phyloP scores from a whole-genome alignment of 2,888 invertebrate species.

The Leistus spinibarbis region DNA sequence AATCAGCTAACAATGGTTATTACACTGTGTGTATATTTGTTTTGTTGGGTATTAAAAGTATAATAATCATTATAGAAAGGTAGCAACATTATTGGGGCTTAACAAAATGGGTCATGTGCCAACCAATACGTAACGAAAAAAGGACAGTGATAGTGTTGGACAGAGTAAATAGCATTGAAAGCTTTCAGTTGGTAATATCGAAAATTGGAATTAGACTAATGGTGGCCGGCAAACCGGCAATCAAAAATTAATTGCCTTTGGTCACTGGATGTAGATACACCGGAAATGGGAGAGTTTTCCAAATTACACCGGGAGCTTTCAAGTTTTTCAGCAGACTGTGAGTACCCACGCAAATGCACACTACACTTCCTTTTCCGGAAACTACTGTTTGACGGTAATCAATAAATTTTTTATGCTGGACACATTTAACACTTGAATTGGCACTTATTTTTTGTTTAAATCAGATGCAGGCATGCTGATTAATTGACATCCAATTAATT shows the following conservation, averaged over 20 bases:
- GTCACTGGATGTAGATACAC: slow-evolving; percentile 39
- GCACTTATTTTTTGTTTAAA: neutral
- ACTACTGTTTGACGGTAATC: slow-evolving; percentile 28
- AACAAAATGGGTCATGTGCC: slow-evolving; percentile 34
- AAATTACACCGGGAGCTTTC: slow-evolving; percentile 48
- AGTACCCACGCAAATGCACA: neutral
- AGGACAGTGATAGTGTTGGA: neutral
- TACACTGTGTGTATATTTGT: no score
- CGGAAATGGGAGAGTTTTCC: slow-evolving; percentile 50
- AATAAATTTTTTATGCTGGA: slow-evolving; percentile 17
- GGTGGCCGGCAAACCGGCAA: slow-evolving; percentile 25
- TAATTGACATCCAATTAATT: no score
- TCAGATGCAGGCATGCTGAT: no score
- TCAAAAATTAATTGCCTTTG: slow-evolving; percentile 38
- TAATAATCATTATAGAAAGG: no score
- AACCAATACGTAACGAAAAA: neutral
- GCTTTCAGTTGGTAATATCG: slow-evolving; percentile 21
- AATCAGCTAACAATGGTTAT: no score
- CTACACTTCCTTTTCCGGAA: slow-evolving; percentile 24
- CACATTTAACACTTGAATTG: neutral
- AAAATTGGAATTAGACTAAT: slow-evolving; percentile 39
- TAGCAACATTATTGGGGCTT: slow-evolving; percentile 26
- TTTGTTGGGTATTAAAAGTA: no score
- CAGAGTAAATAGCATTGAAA: neutral
- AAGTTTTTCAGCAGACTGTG: slow-evolving; percentile 36